Evolutionary conservation across 2,113 vertebrate genomes (phyloP), one percentile per base, ranked within the genome.

Genomic region (Alaudala cheleensis): DNA sequence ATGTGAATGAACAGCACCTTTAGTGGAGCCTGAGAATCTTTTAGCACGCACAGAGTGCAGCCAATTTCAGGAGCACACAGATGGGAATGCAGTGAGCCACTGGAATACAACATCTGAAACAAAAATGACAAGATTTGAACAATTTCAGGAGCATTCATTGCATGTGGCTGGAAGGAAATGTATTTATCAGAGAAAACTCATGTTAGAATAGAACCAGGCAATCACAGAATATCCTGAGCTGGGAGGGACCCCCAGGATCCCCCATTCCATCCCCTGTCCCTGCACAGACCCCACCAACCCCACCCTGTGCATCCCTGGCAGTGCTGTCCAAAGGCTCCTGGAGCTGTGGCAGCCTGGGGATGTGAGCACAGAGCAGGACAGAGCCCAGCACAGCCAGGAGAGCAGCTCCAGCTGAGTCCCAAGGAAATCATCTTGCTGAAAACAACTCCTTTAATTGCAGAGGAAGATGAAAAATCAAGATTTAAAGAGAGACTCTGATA

Each of bases 251-350:
- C 53, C 33, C 11, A 3, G 6, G 12, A 45, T n/a, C 1, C 29
- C 1, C 39, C 62, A 37, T 29, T 0, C 2, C 54, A 51, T 10
- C 3, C 1, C 33, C 54, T 37, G 33, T 1, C 31, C 61, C 71
- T 58, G 71, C 51, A 2, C 51, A 57, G 71, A 7, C 53, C 2
- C 37, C 39, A 45, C 64, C 6, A 42, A 24, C 0, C 13, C 60
- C 71, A 57, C 2, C 71, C 60, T 17, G 61, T 3, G 24, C 58
- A 57, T 4, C 60, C 39, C 84, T 51, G 67, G 67, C 5, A 34
- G 37, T 3, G 6, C 0, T 28, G 80, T 1, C 37, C 66, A 42
- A 61, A 20, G 2, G 2, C 53, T 15, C 53, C 62, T 39, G 72
- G 45, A 51, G 83, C 72, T 42, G 24, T 42, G 31, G 34, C 42